Percentiles rank a stretch among this genome's conserved stretches.
Evolutionary conservation across 2,113 vertebrate species (phyloP).

Genomic region (Diadophis punctatus): DNA sequence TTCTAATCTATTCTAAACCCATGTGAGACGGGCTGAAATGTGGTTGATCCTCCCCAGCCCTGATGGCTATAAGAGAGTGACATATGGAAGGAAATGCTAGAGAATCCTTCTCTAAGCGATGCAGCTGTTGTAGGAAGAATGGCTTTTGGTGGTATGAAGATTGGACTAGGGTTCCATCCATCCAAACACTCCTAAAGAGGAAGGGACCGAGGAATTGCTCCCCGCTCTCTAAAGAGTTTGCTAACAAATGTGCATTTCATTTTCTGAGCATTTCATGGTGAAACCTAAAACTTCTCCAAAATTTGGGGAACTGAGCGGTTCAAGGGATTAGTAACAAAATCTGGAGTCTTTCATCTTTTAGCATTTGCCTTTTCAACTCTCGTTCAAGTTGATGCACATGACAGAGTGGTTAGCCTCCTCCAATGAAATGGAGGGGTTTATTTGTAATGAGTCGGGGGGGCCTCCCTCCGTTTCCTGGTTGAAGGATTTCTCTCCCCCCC

Average conservation of each 20-base stretch:
- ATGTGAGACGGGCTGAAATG: too few relatives aligned
- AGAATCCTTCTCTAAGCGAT: neutral
- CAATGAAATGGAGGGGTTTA: conserved; percentile 50
- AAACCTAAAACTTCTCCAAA: conserved; percentile 68
- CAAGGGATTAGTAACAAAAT: conserved; percentile 68
- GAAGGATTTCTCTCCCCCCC: conserved; percentile 38
- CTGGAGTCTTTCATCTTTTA: conserved; percentile 62
- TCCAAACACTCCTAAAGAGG: conserved; percentile 25
- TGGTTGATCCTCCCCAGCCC: neutral
- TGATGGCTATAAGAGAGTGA: neutral
- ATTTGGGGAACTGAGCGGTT: conserved; percentile 60
- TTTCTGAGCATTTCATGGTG: conserved; percentile 66
- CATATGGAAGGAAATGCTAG: neutral
- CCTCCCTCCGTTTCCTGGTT: conserved; percentile 57
- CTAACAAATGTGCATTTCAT: conserved; percentile 67
- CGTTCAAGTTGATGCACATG: conserved; percentile 52
- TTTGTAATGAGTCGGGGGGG: conserved; percentile 43
- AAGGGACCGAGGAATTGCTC: conserved; percentile 35
- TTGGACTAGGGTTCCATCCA: neutral
- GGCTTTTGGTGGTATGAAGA: neutral
- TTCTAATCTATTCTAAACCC: neutral
- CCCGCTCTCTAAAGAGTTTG: conserved; percentile 45
- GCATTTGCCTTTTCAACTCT: conserved; percentile 61
- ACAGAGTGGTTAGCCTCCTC: conserved; percentile 62
- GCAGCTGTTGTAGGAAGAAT: neutral